Evolutionary conservation across 1,140 invertebrate species (phyloP).

Genomic region (Ctenoplectra terminalis): DNA sequence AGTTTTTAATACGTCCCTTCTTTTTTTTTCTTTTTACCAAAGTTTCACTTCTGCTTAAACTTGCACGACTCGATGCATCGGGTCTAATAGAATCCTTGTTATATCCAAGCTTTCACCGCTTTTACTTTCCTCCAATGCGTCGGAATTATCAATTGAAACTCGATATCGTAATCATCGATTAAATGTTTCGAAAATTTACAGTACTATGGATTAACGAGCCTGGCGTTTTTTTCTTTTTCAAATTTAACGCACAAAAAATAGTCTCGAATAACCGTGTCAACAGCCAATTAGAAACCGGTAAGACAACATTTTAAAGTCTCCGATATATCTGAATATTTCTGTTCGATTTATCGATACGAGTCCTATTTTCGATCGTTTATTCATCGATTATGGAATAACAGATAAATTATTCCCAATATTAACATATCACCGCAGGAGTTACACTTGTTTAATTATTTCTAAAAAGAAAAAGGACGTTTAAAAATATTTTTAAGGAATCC

Average conservation of each 20-base stretch:
- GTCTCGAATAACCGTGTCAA: background rate
- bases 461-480: no score
- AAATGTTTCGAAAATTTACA: no score
- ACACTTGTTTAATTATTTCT: no score
- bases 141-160: slow-evolving; percentile 7
- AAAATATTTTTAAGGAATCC: no score
- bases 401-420: no score
- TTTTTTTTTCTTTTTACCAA: no score
- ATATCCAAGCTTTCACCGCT: slow-evolving; percentile 29
- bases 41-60: slow-evolving; percentile 8
- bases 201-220: no score
- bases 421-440: no score
- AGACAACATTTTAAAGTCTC: background rate
- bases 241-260: background rate
- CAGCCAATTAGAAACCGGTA: background rate
- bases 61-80: background rate
- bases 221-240: background rate
- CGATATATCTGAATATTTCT: background rate
- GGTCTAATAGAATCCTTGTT: background rate
- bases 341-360: no score
- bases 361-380: no score
- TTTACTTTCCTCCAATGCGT: background rate
- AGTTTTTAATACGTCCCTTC: slow-evolving; percentile 6
- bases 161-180: background rate
- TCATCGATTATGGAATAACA: no score